Evolutionary conservation across 2,797 vertebrate genomes (phyloP).

Genomic region (Phaenicophaeus curvirostris): DNA sequence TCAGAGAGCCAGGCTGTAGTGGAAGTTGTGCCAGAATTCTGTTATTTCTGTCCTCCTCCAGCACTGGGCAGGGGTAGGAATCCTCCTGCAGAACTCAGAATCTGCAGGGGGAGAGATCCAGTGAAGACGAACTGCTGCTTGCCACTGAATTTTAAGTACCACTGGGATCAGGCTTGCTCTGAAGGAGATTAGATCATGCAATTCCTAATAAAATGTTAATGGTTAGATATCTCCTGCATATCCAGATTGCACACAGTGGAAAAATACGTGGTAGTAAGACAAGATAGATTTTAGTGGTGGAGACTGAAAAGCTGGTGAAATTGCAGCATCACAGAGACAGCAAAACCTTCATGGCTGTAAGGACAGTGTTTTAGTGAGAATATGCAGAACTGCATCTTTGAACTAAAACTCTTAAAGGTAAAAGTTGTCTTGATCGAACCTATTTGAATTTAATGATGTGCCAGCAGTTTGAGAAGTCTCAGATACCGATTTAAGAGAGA

Average conservation of each 20-base stretch:
- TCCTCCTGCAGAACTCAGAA: neutral
- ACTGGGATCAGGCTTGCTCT: neutral
- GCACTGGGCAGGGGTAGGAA: neutral
- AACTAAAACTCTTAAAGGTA: neutral
- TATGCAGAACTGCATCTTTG: neutral
- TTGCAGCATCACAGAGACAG: neutral
- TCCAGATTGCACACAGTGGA: neutral
- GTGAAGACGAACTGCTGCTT: neutral
- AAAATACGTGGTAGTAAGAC: neutral
- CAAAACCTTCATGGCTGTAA: neutral
- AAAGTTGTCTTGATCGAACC: neutral
- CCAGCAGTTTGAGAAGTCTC: neutral
- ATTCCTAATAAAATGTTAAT: slow-evolving; percentile 42
- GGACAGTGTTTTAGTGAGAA: neutral
- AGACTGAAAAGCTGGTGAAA: neutral
- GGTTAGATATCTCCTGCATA: neutral
- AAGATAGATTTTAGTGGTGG: neutral
- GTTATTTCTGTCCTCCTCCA: neutral
- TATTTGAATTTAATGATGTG: neutral
- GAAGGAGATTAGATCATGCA: neutral
- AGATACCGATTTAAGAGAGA: neutral
- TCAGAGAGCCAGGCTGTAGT: neutral
- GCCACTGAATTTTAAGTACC: slow-evolving; percentile 32
- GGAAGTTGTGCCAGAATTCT: neutral
- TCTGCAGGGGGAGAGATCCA: neutral